Conservation (phyloP, 2,797 vertebrate species). For the Carduelis carduelis region DNA sequence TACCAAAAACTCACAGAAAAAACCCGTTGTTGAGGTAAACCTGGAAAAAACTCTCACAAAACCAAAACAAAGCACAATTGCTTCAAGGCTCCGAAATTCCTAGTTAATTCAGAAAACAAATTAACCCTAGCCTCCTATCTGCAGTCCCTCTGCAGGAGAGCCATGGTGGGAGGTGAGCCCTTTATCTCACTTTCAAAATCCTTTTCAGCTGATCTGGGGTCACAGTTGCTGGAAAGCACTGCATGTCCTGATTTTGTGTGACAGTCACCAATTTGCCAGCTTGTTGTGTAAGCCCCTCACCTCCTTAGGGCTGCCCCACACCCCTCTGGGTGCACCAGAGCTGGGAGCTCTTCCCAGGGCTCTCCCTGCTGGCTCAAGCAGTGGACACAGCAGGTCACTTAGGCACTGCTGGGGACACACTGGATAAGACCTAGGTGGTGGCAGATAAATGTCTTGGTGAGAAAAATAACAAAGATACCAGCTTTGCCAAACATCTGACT, state of each 20-base stretch:
- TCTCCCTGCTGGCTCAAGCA: background rate
- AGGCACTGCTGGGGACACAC: background rate
- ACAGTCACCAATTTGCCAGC: background rate
- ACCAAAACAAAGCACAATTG: background rate
- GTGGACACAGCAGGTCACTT: background rate
- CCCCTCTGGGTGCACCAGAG: background rate
- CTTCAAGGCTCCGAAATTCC: constrained; percentile 2
- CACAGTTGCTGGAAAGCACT: background rate
- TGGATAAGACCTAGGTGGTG: background rate
- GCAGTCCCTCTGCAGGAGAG: constrained; percentile 1
- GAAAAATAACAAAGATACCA: background rate
- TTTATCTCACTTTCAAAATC: constrained; percentile 48
- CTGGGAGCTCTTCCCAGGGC: background rate
- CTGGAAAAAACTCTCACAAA: background rate
- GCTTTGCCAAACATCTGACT: background rate
- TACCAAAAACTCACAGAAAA: background rate
- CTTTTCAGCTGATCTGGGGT: constrained; percentile 11
- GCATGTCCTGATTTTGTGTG: background rate
- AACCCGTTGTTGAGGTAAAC: background rate
- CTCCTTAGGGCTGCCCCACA: background rate
- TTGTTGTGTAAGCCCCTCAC: background rate
- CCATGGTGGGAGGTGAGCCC: background rate
- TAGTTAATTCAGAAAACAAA: constrained; percentile 50
- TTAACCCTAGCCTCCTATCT: constrained; percentile 9
- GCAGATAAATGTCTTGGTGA: background rate